Evolutionary conservation across 1,140 invertebrate genomes (phyloP).

Genomic region (Coelopa frigida): DNA sequence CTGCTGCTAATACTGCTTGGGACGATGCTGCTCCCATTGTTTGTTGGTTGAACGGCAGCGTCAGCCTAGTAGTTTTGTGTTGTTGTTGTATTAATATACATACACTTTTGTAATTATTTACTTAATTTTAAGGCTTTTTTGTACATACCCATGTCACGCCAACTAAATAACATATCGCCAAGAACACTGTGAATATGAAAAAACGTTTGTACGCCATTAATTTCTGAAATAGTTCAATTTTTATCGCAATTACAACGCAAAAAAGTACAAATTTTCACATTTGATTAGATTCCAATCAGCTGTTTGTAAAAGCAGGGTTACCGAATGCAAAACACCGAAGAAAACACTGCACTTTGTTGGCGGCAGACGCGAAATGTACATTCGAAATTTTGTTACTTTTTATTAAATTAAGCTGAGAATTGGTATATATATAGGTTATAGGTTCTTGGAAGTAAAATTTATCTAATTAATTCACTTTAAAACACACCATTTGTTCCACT

Average conservation of each 20-base stretch:
- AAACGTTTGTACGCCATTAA: slow-evolving; percentile 41
- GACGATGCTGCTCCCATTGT: background rate
- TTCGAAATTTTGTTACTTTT: too few relatives aligned
- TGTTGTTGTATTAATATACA: background rate
- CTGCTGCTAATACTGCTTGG: background rate
- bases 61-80: slow-evolving; percentile 3
- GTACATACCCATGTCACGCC: slow-evolving; percentile 40
- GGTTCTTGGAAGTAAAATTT: too few relatives aligned
- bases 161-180: slow-evolving; percentile 42
- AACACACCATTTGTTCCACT: too few relatives aligned
- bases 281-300: too few relatives aligned
- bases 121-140: background rate
- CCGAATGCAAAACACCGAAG: too few relatives aligned
- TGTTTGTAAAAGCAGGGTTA: too few relatives aligned
- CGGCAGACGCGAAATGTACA: too few relatives aligned
- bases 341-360: too few relatives aligned
- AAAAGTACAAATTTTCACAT: too few relatives aligned
- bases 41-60: background rate
- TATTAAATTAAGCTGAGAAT: too few relatives aligned
- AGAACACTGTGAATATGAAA: slow-evolving; percentile 28
- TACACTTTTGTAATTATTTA: background rate
- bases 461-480: too few relatives aligned
- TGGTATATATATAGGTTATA: too few relatives aligned
- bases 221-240: slow-evolving; percentile 36
- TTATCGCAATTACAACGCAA: slow-evolving; percentile 16